Conservation (phyloP, 2,888 invertebrate species). For the Spilosoma lubricipeda region DNA sequence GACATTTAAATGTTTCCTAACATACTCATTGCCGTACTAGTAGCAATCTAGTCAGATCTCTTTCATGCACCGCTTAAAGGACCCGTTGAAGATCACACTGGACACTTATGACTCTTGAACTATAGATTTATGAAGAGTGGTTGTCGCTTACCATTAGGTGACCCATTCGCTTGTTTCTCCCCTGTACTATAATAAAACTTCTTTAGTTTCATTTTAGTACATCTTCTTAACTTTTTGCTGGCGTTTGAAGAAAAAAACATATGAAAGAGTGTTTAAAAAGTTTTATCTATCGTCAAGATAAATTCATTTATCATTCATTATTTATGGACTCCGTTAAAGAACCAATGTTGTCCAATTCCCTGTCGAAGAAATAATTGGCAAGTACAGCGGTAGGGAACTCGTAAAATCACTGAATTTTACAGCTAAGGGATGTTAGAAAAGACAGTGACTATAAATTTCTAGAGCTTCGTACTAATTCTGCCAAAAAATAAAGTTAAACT, state of each 20-base stretch:
- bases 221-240: background rate
- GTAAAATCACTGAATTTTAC: conserved; percentile 23
- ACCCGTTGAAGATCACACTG: too few species aligned
- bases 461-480: conserved; percentile 16
- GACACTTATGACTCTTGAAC: too few species aligned
- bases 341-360: conserved; percentile 1
- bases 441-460: conserved; percentile 14
- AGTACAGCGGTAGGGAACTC: conserved; percentile 2
- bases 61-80: too few species aligned
- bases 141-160: too few species aligned
- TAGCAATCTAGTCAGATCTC: too few species aligned
- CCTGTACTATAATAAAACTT: background rate
- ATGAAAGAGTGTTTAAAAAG: background rate
- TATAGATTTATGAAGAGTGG: too few species aligned
- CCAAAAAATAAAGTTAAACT: conserved; percentile 20
- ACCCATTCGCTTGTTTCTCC: too few species aligned
- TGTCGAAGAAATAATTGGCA: conserved; percentile 9
- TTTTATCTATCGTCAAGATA: background rate
- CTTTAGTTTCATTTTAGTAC: background rate
- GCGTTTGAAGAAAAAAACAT: background rate
- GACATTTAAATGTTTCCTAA: background rate
- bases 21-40: background rate
- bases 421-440: conserved; percentile 2
- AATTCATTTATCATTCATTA: background rate
- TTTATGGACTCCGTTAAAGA: background rate